Conservation (phyloP, 2,113 vertebrate genomes). For the Ranitomeya variabilis region DNA sequence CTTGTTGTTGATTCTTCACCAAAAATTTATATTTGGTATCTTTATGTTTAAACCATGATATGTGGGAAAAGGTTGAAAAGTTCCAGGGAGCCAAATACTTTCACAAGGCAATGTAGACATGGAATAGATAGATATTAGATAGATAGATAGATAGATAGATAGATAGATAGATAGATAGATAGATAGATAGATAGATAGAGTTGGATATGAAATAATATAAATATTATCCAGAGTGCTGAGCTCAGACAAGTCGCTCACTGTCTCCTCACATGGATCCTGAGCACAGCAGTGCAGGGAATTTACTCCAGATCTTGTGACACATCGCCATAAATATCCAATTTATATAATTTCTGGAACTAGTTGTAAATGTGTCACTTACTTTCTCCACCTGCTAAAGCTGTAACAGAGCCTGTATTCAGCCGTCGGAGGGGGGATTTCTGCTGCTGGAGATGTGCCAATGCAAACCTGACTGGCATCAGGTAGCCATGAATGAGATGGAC, state of each 20-base stretch:
- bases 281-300: neutral
- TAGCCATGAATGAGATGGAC: conserved; percentile 30
- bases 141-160: too few relatives aligned
- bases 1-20: too few relatives aligned
- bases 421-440: conserved; percentile 16
- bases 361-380: conserved; percentile 27
- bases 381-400: conserved; percentile 25
- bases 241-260: neutral
- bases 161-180: neutral
- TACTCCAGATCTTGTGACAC: neutral
- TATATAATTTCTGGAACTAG: conserved; percentile 31
- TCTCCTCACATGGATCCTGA: neutral
- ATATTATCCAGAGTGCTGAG: neutral
- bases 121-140: neutral
- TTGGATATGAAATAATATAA: too few relatives aligned
- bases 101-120: too few relatives aligned
- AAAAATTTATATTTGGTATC: too few relatives aligned
- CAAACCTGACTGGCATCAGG: conserved; percentile 31
- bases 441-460: conserved; percentile 7
- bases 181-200: neutral
- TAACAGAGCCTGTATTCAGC: conserved; percentile 27
- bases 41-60: too few relatives aligned
- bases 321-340: conserved; percentile 39
- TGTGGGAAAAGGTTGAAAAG: too few relatives aligned
- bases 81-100: too few relatives aligned